Evolutionary conservation across 2,113 vertebrate species (phyloP).

Genomic region (Zosterops lateralis): DNA sequence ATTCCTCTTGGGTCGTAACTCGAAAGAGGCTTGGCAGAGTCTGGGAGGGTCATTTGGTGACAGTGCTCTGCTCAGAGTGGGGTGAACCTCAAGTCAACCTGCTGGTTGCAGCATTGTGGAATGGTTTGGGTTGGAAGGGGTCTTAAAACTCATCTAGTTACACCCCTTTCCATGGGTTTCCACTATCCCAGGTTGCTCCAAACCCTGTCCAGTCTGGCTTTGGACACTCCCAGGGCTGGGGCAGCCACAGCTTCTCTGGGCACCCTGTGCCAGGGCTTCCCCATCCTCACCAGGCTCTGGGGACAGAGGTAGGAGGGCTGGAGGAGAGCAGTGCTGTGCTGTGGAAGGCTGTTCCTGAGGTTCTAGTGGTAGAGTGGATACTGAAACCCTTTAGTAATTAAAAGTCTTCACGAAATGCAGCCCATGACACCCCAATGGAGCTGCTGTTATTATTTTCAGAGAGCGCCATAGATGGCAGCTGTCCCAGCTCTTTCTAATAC

Average conservation of each 20-base stretch:
- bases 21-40: background rate
- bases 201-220: background rate
- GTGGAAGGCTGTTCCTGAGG: background rate
- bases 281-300: background rate
- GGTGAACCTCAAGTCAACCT: background rate
- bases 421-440: background rate
- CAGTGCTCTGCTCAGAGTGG: accelerated
- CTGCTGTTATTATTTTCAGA: background rate
- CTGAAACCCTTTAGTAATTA: background rate
- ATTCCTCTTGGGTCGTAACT: background rate
- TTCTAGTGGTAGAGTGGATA: background rate
- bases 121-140: background rate
- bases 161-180: background rate
- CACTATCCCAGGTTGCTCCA: accelerated
- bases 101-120: background rate
- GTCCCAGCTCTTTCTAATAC: constrained; percentile 12
- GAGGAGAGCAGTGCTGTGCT: background rate
- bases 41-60: background rate
- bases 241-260: background rate
- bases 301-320: background rate
- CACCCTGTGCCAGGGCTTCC: background rate
- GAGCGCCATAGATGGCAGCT: background rate
- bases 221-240: background rate
- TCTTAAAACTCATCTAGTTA: background rate
- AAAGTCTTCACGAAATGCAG: background rate